These are phyloP conservation scores for Sarcophilus harrisii DNA, from an alignment of 2,797 vertebrate species.

Conservation along the genomic window DNA sequence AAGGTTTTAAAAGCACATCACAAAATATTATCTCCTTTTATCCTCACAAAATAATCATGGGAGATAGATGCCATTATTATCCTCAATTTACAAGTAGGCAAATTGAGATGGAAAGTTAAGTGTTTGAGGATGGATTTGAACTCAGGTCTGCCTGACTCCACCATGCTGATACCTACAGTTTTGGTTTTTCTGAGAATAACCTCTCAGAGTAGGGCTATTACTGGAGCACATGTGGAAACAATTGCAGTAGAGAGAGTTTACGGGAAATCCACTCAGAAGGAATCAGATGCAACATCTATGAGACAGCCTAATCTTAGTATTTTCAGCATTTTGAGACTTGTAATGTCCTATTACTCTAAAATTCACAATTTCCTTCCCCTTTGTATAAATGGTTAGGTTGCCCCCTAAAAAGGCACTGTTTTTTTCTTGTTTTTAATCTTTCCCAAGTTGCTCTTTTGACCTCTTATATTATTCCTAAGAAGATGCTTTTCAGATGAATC, in stretches of 20 bases:
- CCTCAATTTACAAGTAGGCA: neutral
- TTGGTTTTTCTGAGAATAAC: slow-evolving; percentile 32
- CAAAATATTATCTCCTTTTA: neutral
- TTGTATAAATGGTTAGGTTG: neutral
- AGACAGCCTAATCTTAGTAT: slow-evolving; percentile 5
- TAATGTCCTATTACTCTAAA: slow-evolving; percentile 27
- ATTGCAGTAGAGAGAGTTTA: neutral
- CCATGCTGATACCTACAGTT: neutral
- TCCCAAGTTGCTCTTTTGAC: slow-evolving; percentile 25
- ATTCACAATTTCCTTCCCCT: neutral
- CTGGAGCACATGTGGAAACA: neutral
- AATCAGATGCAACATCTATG: slow-evolving; percentile 14
- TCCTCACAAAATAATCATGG: too few relatives aligned
- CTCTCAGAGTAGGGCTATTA: neutral
- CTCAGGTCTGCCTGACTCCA: neutral
- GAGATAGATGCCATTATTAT: too few relatives aligned
- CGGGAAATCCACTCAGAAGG: slow-evolving; percentile 5
- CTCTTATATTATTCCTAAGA: slow-evolving; percentile 46
- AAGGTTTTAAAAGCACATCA: neutral
- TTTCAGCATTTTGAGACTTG: slow-evolving; percentile 58
- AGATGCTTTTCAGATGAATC: slow-evolving; percentile 27
- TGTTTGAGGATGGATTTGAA: neutral
- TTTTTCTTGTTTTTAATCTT: slow-evolving; percentile 69
- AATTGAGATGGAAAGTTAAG: neutral
- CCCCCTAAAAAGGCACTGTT: slow-evolving; percentile 60